Base-by-base conservation (phyloP, 2,113 vertebrate species). In the Promerops cafer region DNA sequence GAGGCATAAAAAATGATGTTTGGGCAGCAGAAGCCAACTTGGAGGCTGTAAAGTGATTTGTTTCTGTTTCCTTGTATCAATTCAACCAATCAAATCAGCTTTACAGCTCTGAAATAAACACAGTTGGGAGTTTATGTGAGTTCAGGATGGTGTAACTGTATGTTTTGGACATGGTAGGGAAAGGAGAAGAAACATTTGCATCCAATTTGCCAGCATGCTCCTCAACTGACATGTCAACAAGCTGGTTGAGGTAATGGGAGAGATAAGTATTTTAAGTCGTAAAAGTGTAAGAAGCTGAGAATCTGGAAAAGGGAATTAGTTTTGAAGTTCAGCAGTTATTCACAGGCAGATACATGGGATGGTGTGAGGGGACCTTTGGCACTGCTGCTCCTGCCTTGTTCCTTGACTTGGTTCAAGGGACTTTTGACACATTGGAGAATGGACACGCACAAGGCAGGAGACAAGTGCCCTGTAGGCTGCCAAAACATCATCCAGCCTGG, bases 41-140 rank as follows among this genome's bases (percentile, higher is more conserved):
- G 90, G 76, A 96, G 93, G 71, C 87, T 94, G 87, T 88, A 60
- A 82, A 95, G 72, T 47, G 50, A 95, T 96, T 97, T 97, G 91
- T 94, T 95, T 96, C 72, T 63, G 42, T 95, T 84, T 45, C 20
- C 47, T 85, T 91, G 44, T 95, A 92, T 83, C 71, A 90, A 56
- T 81, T 93, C 93, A 83, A 89, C 80, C 82, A 95, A 66, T 42
- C 66, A 91, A 83, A 68, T 74, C 71, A 90, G 69, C 74, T 96
- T 95, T 95, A 86, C 49, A 89, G 82, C 83, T 75, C 84, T 77
- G 53, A 74, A 90, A 77, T 96, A 93, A 96, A 96, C 94, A 90
- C 61, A 81, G 47, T 77, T 70, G 44, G 72, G 86, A 71, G 78
- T 95, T 87, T 92, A 74, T 82, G 65, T 79, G 70, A 82, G 68